Evolutionary conservation across 2,113 vertebrate genomes (phyloP), one percentile per base, ranked within the genome.

Genomic region (Tringa solitaria): DNA sequence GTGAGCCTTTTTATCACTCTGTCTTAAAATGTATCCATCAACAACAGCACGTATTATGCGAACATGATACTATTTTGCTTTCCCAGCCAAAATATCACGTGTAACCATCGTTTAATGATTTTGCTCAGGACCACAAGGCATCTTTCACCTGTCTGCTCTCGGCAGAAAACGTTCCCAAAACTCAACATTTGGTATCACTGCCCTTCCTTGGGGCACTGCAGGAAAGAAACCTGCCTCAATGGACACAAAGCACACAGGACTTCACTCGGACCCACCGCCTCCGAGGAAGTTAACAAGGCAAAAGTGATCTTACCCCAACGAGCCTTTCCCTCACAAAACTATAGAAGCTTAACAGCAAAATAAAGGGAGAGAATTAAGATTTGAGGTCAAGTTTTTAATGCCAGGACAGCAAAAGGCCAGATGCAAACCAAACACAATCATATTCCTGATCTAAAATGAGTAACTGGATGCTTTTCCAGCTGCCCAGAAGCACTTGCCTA

Each of bases 141-240:
- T 17, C 32, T 77, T 67, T 35, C 37, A 81, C 24, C n/a, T 53
- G 30, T 10, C 54, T 37, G 17, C 22, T 78, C 51, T 82, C 16
- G 19, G 51, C 43, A 82, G 37, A 82, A 84, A 78, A 67, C 3
- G 8, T 54, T 75, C 30, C 15, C 21, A 17, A 81, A 78, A 67
- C 32, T 59, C 41, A 57, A 3, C 19, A 21, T 30, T 39, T 27
- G 20, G 61, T 39, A 23, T 30, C 33, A n/a, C 0, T 54, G 63
- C 33, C 45, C 12, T 39, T 61, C 22, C 37, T 63, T 1, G 4
- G 10, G 22, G 30, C 30, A 14, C 11, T 14, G n/a, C 0, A 1
- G 35, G 16, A 65, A n/a, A 56, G 56, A 90, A 69, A 65, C 0
- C 1, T 37, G 39, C 12, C 26, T 21, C 19, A 22, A 9, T 8